Evolutionary conservation across 2,888 invertebrate genomes (phyloP).

Genomic region (Andrena marginata): DNA sequence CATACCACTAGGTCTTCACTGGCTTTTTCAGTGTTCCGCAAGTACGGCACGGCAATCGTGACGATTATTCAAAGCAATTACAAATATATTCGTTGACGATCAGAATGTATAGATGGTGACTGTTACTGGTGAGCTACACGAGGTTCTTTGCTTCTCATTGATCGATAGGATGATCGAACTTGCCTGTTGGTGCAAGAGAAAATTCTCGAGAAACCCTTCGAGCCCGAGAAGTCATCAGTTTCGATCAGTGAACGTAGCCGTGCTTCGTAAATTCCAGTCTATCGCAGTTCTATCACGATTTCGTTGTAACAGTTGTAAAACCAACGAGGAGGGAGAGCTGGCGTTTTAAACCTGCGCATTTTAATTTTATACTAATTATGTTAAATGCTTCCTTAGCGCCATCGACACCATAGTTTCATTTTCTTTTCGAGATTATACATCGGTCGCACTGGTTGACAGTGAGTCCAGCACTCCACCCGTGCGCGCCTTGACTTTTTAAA

Average conservation of each 20-base stretch:
- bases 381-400: slow-evolving; percentile 53
- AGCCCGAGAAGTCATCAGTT: slow-evolving; percentile 45
- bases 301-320: slow-evolving; percentile 26
- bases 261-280: slow-evolving; percentile 40
- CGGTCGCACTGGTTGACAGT: slow-evolving; percentile 45
- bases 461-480: slow-evolving; percentile 19
- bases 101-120: slow-evolving; percentile 45
- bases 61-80: background rate
- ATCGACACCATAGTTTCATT: slow-evolving; percentile 43
- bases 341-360: slow-evolving; percentile 26
- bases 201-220: slow-evolving; percentile 12
- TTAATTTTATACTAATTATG: slow-evolving; percentile 51
- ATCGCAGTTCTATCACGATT: slow-evolving; percentile 23
- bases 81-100: slow-evolving; percentile 6
- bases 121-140: slow-evolving; percentile 43
- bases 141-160: slow-evolving; percentile 49
- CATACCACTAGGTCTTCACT: slow-evolving; percentile 45
- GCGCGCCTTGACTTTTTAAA: slow-evolving; percentile 7
- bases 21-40: slow-evolving; percentile 58
- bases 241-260: slow-evolving; percentile 55
- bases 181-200: background rate
- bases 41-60: slow-evolving; percentile 27
- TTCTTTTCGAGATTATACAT: slow-evolving; percentile 31
- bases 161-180: slow-evolving; percentile 50
- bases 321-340: slow-evolving; percentile 1